phyloP scores from a whole-genome alignment of 2,888 invertebrate species.

The Noctua fimbriata region DNA sequence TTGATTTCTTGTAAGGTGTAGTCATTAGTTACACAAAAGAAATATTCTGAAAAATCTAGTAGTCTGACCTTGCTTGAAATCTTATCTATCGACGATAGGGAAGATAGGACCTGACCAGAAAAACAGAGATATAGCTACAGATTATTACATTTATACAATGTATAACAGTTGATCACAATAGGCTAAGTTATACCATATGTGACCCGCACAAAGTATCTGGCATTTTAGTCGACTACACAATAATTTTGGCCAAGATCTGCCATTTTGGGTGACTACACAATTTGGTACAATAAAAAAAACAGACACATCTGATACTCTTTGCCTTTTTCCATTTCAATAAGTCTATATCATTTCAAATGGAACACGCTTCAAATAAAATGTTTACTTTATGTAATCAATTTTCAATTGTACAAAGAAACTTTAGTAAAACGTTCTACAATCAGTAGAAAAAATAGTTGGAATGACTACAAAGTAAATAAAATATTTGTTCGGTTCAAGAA shows the following conservation, averaged over 20 bases:
- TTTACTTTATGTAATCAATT: constrained; percentile 54
- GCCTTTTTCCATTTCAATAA: constrained; percentile 36
- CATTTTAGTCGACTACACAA: constrained; percentile 4
- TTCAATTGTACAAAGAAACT: constrained; percentile 39
- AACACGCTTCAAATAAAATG: constrained; percentile 32
- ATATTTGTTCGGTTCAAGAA: constrained; percentile 24
- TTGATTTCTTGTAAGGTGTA: no score
- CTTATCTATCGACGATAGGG: no score
- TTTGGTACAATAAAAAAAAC: background rate
- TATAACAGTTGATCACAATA: background rate
- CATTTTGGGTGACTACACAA: constrained; percentile 14
- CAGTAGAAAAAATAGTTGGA: constrained; percentile 27
- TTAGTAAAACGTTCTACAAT: constrained; percentile 17
- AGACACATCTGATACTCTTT: constrained; percentile 1
- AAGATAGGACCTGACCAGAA: no score
- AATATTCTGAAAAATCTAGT: no score
- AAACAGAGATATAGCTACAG: no score
- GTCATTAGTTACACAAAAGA: no score
- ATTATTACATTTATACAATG: no score
- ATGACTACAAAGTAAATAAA: background rate
- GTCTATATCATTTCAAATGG: constrained; percentile 19
- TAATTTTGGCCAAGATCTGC: background rate
- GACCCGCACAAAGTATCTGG: background rate
- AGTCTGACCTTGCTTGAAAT: no score
- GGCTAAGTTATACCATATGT: background rate